Conservation (phyloP, 2,888 invertebrate species). For the Anthoptus insignis region DNA sequence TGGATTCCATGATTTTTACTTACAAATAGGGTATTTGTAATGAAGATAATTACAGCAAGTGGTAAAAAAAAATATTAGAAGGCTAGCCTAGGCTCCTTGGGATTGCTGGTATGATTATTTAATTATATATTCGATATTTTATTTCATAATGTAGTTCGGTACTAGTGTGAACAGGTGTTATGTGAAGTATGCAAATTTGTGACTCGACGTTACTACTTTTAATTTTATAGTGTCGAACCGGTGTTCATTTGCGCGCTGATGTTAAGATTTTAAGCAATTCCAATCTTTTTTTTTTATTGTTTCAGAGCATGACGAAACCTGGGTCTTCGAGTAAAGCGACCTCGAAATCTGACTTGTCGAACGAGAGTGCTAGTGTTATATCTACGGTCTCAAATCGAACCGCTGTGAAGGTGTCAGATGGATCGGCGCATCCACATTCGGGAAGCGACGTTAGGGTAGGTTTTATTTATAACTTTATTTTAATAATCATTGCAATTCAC, state of each 20-base stretch:
- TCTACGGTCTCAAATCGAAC: conserved; percentile 41
- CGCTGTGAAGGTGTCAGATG: conserved; percentile 80
- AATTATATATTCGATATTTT: background rate
- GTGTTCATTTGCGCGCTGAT: background rate
- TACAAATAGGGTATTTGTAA: too few species aligned
- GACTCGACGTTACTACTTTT: background rate
- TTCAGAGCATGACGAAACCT: conserved; percentile 75
- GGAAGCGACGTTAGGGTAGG: conserved; percentile 85
- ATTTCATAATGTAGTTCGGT: conserved; percentile 3
- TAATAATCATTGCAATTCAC: too few species aligned
- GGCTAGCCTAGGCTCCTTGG: too few species aligned
- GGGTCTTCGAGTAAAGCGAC: conserved; percentile 54
- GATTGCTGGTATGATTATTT: too few species aligned
- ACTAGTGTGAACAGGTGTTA: background rate
- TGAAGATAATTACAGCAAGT: too few species aligned
- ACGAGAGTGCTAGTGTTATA: conserved; percentile 56
- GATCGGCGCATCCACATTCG: conserved; percentile 90
- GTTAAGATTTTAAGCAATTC: background rate
- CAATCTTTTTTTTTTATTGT: conserved; percentile 4
- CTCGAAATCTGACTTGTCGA: conserved; percentile 56
- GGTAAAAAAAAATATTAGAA: too few species aligned
- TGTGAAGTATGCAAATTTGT: background rate
- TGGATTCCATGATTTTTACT: too few species aligned
- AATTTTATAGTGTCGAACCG: background rate
- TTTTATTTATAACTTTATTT: too few species aligned